Base-by-base conservation (phyloP, 2,113 vertebrate genomes). In the Cacatua alba region DNA sequence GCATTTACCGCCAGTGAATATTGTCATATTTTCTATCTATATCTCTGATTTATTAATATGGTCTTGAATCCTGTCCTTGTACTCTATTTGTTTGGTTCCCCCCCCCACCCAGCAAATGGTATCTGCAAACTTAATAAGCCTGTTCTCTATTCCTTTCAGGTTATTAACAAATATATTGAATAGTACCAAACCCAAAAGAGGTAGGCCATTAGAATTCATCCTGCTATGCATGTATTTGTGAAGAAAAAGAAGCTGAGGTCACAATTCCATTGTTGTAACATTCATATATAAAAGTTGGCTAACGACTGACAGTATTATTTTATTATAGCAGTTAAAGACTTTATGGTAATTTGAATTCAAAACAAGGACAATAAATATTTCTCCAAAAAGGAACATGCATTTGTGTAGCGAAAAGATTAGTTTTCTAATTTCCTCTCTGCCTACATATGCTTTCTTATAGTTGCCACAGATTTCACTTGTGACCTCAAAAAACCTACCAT, bases 381-480 rank as follows among this genome's bases (percentile, higher is more conserved):
- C 11, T 65, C 18, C 7, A 48, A 44, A 82, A 68, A 62, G 2
- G 3, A 57, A 37, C 0, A 1, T 24, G 0, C 3, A 57, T 69
- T 90, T 69, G 0, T 43, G n/a, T 39, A 69, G 13, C 29, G 23
- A 71, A 95, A 82, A 35, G 4, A 59, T 55, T 49, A 16, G 1
- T 48, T 92, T 74, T 59, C 8, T 65, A 31, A 31, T 59, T 71
- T 84, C 84, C 9, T 83, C 6, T 49, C 46, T 81, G 9, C 15
- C 33, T 62, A 20, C 35, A 35, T n/a, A 48, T 55, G 1, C 11
- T 15, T 78, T 72, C 84, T 51, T 62, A 44, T 11, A 31, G 1
- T 35, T 81, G 33, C 14, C 11, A 77, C 5, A 53, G 19, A 21
- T 82, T 83, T 80, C 5, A 70, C 21, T 14, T 8, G 13, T 24